Base-by-base conservation (phyloP, 2,888 invertebrate genomes). In the Neuroscelio doddi region DNA sequence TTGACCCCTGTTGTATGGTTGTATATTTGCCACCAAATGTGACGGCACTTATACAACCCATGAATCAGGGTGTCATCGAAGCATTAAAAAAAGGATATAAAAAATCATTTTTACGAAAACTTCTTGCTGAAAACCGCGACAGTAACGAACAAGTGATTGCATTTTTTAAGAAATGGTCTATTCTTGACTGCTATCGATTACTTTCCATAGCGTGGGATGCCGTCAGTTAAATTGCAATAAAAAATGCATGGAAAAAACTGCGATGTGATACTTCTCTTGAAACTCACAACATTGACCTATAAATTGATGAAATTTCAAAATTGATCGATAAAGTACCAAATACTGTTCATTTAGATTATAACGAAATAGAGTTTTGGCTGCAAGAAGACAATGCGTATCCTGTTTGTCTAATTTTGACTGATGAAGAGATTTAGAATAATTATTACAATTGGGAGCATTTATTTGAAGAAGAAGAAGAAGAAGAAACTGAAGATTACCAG, bases 161-260 rank as follows among this genome's bases (percentile, higher is more conserved):
- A 3, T 34, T 34, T 3, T 9, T 52, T 8, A 44, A 52, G 16
- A 24, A 8, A 9, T 52, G 44, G 52, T 32, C 42, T 5, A 15
- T 52, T 44, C 34, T 26, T 1, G 44, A 52, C 0, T 44, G 52
- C 10, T 51, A 32, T 42, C 8, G n/a, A 9, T 7, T 24, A 12
- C 41, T 51, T 17, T 41, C 51, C 1, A 5, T 14, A 14, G 42
- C 52, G 8, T 52, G 44, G 53, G 45, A 53, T 53, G 36, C 27
- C 8, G 21, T 53, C 3, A 27, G 14, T n/a, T n/a, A n/a, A n/a
- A n/a, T n/a, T n/a, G n/a, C n/a, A n/a, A n/a, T n/a, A n/a, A n/a
- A n/a, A n/a, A n/a, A n/a, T n/a, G n/a, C n/a, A n/a, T n/a, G n/a
- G n/a, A n/a, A n/a, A n/a, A n/a, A n/a, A n/a, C n/a, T n/a, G n/a